These are phyloP conservation scores for Acanthisitta chloris DNA, from an alignment of 2,113 vertebrate species.

Conservation along the genomic window DNA sequence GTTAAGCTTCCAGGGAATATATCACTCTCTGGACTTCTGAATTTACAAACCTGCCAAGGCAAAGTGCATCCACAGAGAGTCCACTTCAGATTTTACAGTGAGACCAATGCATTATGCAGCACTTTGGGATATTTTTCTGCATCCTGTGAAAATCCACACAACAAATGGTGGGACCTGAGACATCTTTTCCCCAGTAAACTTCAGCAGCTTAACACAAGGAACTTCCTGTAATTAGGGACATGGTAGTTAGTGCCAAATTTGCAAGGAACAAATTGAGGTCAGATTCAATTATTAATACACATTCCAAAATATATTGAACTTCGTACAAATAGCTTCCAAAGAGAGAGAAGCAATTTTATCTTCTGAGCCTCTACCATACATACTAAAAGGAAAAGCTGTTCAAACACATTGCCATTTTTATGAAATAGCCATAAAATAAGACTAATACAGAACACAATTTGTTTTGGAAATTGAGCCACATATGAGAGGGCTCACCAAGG, in stretches of 20 bases:
- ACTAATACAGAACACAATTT: background rate
- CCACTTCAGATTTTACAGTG: background rate
- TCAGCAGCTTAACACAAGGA: background rate
- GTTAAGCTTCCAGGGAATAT: background rate
- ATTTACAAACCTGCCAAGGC: background rate
- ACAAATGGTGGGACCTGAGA: background rate
- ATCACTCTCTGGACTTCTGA: background rate
- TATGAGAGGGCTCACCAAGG: background rate
- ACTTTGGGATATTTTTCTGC: background rate
- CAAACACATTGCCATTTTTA: background rate
- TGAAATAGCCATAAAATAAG: background rate
- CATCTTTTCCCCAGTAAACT: background rate
- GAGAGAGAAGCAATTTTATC: background rate
- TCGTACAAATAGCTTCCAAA: background rate
- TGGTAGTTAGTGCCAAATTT: background rate
- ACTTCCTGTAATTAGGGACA: background rate
- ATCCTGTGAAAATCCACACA: conserved; percentile 2
- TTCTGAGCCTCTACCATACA: background rate
- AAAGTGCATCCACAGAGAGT: background rate
- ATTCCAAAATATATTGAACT: background rate
- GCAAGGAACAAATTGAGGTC: background rate
- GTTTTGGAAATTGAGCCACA: background rate
- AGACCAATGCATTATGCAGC: background rate
- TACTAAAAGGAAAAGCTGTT: background rate
- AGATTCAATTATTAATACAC: background rate